phyloP scores from a whole-genome alignment of 2,113 vertebrate genomes.

The Poicephalus meyeri region DNA sequence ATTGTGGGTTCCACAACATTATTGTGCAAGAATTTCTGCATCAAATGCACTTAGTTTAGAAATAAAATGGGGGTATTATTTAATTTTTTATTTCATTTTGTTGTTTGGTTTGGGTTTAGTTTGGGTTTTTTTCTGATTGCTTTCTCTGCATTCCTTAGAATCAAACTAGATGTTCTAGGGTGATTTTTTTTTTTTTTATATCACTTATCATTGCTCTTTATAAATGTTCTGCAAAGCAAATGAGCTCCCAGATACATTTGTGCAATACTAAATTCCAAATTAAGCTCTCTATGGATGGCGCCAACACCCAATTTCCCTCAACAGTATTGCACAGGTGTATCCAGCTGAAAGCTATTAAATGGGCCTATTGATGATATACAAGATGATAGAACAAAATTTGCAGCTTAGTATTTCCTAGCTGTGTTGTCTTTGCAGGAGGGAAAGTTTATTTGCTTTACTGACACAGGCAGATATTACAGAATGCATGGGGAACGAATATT shows the following conservation, averaged over 20 bases:
- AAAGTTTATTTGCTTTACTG: conserved; percentile 30
- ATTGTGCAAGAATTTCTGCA: not conserved
- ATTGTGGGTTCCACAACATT: not conserved
- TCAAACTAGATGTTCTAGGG: not conserved
- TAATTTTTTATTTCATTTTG: not conserved
- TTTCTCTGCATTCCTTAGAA: not conserved
- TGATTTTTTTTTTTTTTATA: not conserved
- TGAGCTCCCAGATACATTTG: not conserved
- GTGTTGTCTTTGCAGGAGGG: not conserved
- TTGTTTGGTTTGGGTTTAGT: not conserved
- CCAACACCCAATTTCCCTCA: not conserved
- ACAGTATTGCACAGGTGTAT: not conserved
- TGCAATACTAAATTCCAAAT: not conserved
- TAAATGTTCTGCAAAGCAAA: not conserved
- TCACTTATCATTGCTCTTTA: not conserved
- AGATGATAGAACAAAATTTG: conserved; percentile 25
- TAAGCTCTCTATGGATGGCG: not conserved
- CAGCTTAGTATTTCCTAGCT: not conserved
- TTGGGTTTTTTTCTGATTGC: not conserved
- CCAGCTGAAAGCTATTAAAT: conserved; percentile 26
- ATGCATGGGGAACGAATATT: not conserved
- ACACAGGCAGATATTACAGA: not conserved
- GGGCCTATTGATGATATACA: not conserved
- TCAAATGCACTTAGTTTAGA: not conserved
- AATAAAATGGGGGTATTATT: not conserved